Conservation (phyloP, 1,140 invertebrate genomes). For the Drosophila sulfurigaster region DNA sequence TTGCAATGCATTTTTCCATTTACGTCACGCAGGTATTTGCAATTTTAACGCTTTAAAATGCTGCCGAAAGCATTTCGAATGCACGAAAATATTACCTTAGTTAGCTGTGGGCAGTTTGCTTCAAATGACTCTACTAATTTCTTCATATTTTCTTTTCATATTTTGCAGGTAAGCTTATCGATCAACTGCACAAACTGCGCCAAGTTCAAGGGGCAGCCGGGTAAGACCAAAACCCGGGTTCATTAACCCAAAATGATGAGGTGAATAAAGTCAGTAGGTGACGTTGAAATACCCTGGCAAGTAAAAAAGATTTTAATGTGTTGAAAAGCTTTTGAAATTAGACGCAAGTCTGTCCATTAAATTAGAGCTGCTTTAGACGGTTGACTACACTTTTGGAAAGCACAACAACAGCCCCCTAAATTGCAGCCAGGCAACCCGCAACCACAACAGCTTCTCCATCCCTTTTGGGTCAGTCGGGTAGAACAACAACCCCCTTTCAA, state of each 20-base stretch:
- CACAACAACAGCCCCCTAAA: constrained; percentile 2
- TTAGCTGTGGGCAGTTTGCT: neutral
- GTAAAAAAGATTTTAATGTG: neutral
- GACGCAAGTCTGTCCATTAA: too few species aligned
- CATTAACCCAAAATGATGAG: constrained; percentile 52
- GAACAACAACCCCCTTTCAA: constrained; percentile 18
- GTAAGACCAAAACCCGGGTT: constrained; percentile 45
- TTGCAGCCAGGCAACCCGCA: constrained; percentile 54
- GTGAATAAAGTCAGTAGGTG: neutral
- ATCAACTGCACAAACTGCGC: constrained; percentile 1
- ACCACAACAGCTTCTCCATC: neutral
- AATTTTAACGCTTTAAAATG: constrained; percentile 64
- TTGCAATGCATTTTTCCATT: constrained; percentile 69
- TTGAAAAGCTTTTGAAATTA: neutral
- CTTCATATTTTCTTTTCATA: constrained; percentile 7
- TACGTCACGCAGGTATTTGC: constrained; percentile 63
- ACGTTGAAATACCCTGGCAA: neutral
- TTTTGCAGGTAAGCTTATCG: constrained; percentile 44
- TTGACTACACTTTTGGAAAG: neutral
- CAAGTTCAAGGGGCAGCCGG: constrained; percentile 2
- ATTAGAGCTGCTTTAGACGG: neutral
- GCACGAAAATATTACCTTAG: constrained; percentile 9
- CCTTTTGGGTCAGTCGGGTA: neutral
- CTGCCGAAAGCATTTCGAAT: constrained; percentile 3
- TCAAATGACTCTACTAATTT: constrained; percentile 25